Percentiles rank a stretch among this genome's conserved stretches.
phyloP scores from a whole-genome alignment of 2,113 vertebrate species.

The Xerus inauris region DNA sequence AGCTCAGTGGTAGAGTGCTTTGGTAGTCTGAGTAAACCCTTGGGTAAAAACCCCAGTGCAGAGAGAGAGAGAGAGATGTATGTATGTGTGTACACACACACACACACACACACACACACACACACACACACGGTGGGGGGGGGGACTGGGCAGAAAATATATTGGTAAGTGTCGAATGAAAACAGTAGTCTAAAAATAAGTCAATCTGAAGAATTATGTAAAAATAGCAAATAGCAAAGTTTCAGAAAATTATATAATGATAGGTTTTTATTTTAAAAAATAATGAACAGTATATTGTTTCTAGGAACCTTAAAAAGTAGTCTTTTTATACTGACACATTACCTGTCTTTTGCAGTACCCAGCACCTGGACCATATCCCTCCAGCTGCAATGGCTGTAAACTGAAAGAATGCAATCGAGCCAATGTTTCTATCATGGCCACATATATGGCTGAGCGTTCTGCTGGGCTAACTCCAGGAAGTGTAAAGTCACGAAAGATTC shows the following conservation, averaged over 20 bases:
- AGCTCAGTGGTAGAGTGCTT: neutral
- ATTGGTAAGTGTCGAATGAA: neutral
- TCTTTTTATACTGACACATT: constrained; percentile 19
- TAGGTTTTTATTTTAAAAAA: neutral
- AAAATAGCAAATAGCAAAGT: neutral
- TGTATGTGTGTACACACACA: too few species aligned
- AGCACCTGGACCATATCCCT: constrained; percentile 89
- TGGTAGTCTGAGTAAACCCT: neutral
- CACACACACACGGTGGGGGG: too few species aligned
- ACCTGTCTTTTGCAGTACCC: constrained; percentile 96
- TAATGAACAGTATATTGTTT: neutral
- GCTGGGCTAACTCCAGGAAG: constrained; percentile 89
- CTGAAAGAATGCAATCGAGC: constrained; percentile 91
- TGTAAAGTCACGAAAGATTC: constrained; percentile 91
- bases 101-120: too few species aligned
- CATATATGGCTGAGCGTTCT: constrained; percentile 92
- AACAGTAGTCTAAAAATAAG: constrained; percentile 47
- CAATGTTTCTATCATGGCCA: constrained; percentile 91
- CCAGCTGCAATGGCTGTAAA: constrained; percentile 86
- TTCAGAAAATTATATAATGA: constrained; percentile 42
- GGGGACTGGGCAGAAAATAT: neutral
- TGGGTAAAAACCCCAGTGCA: neutral
- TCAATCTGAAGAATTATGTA: neutral
- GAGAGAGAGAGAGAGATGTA: neutral
- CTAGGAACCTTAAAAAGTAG: neutral